Base-by-base conservation (phyloP, 53 echinoderm and acorn worm species). In the Apostichopus leukothele region DNA sequence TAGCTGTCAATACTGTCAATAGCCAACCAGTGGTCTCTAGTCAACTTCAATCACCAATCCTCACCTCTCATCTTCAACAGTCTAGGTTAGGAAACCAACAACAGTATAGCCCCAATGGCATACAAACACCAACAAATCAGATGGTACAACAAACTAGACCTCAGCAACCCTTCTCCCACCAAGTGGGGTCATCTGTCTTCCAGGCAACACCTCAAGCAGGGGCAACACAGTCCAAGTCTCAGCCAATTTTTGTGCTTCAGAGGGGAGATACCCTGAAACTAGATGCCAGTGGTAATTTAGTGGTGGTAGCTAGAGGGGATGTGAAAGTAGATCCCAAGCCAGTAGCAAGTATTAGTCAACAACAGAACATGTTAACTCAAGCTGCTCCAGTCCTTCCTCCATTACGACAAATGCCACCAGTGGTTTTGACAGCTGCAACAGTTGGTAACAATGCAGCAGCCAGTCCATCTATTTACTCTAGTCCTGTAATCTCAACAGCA, bases 251-350 rank as follows among this genome's bases (percentile, higher is more conserved):
- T 77, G 93, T 97, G 51, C 90, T 97, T 1, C 97, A 97, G 83
- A 90, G 95, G 84, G 97, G 97, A 7, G 97, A 97, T 53, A 95
- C 92, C 5, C 84, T 97, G 19, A 93, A 94, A 79, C 90, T 97
- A 13, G 97, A 97, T 90, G 89, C 86, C 76, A 86, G 67, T 27
- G 97, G 97, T 18, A 97, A 97, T 79, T 91, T 97, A 59, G 91
- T 95, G 7, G 92, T 97, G 77, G 92, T 94, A 61, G 95, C 94
- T 20, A 91, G 81, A 83, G 91, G 93, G 7, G 89, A 89, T 51
- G 89, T 60, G 5, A 63, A 67, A 12, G 27, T 52, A 18, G 76
- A 76, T n/a, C 39, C 86, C 1, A 76, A 75, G 9, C 86, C 90
- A 19, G 8, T 67, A 6, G 63, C 26, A 67, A 26, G 27, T 51